Evolutionary conservation across 2,797 vertebrate species (phyloP).

Genomic region (Crotalus adamanteus): DNA sequence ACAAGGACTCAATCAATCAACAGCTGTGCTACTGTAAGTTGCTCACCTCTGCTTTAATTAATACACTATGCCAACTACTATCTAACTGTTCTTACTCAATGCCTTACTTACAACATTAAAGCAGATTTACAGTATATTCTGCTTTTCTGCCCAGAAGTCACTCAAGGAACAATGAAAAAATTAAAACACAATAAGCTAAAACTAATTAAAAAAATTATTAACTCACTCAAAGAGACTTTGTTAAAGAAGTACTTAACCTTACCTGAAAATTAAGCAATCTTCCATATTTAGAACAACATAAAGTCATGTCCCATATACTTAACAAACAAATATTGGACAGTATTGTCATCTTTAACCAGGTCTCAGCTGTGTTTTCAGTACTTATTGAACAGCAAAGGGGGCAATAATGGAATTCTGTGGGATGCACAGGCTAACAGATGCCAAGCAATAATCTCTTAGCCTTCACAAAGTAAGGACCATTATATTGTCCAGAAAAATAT

Average conservation of each 20-base stretch:
- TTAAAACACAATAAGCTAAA: not conserved
- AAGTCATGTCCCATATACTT: not conserved
- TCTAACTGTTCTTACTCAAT: not conserved
- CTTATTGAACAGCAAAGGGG: not conserved
- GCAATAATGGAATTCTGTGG: not conserved
- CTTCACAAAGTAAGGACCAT: not conserved
- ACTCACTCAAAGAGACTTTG: not conserved
- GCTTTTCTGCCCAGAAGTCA: not conserved
- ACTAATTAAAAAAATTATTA: not conserved
- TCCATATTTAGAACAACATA: not conserved
- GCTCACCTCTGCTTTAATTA: not conserved
- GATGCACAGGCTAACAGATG: not conserved
- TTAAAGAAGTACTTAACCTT: not conserved
- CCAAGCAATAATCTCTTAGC: not conserved
- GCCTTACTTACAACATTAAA: not conserved
- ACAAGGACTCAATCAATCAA: not conserved
- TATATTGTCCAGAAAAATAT: not conserved
- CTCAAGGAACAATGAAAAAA: not conserved
- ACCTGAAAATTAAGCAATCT: not conserved
- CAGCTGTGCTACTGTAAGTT: not conserved
- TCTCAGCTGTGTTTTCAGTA: not conserved
- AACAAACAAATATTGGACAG: not conserved
- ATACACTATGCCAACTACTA: not conserved
- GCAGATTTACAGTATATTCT: not conserved
- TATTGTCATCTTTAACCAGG: not conserved